Percentiles rank a stretch among this genome's conserved stretches.
phyloP scores from a whole-genome alignment of 2,888 invertebrate species.

The Mimachlamys varia region DNA sequence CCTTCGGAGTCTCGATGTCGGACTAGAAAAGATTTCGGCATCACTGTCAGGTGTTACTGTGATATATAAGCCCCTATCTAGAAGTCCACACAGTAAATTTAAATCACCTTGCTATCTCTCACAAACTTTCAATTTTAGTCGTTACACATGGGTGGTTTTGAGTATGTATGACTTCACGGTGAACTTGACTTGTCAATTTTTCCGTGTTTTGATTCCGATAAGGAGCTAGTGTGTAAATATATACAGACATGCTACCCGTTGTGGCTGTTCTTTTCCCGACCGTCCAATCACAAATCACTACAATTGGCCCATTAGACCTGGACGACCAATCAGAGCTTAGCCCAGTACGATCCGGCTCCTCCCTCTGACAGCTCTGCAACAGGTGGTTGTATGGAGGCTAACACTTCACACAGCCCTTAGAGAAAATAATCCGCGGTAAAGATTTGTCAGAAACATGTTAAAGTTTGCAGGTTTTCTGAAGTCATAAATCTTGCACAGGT shows the following conservation, averaged over 20 bases:
- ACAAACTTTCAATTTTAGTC: conserved; percentile 31
- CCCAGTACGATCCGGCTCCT: not conserved
- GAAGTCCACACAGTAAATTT: not conserved
- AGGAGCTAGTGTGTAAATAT: conserved; percentile 17
- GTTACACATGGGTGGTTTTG: conserved; percentile 6
- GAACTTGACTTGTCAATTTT: conserved; percentile 28
- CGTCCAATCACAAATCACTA: not conserved
- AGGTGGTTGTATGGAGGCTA: not conserved
- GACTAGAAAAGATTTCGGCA: conserved; percentile 28
- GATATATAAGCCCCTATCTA: not conserved
- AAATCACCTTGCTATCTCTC: conserved; percentile 19
- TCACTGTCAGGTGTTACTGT: not conserved
- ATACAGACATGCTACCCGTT: conserved; percentile 16
- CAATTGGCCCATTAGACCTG: not conserved
- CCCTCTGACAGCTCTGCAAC: conserved; percentile 9
- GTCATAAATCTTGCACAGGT: conserved; percentile 15
- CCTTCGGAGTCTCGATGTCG: not conserved
- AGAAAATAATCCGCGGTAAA: conserved; percentile 21
- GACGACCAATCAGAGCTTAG: not conserved
- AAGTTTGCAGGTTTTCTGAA: not conserved
- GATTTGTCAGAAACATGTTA: conserved; percentile 20
- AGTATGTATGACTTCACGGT: not conserved
- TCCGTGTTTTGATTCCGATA: conserved; percentile 19
- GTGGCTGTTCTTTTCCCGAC: not conserved
- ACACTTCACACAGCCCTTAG: not conserved